These are phyloP conservation scores for Eulemur albifrons DNA, from an alignment of 2,797 vertebrate genomes.

Conservation along the genomic window DNA sequence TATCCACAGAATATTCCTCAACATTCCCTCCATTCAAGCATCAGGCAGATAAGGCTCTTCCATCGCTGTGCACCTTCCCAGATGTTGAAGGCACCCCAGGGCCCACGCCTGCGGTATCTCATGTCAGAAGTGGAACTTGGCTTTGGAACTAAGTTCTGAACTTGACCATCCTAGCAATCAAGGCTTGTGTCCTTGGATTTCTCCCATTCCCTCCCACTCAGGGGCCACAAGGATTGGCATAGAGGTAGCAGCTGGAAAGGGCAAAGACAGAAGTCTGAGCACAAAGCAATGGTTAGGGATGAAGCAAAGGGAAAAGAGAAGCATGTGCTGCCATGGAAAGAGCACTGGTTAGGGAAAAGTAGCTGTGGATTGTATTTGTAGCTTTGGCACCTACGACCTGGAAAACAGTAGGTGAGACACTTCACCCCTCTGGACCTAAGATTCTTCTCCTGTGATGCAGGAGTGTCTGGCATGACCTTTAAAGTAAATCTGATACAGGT, in stretches of 20 bases:
- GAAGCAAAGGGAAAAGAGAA: not conserved
- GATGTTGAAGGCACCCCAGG: not conserved
- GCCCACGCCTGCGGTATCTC: not conserved
- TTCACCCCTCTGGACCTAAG: not conserved
- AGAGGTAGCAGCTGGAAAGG: not conserved
- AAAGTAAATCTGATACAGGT: not conserved
- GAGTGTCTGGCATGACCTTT: not conserved
- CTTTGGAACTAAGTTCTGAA: not conserved
- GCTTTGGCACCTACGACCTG: not conserved
- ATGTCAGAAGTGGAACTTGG: not conserved
- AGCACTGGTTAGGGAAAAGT: not conserved
- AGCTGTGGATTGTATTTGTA: not conserved
- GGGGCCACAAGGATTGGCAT: not conserved
- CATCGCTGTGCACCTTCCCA: not conserved
- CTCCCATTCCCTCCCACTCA: not conserved
- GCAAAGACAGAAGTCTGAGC: not conserved
- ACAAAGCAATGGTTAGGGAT: not conserved
- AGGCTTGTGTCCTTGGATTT: not conserved
- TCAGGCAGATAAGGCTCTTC: not conserved
- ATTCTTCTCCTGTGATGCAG: not conserved
- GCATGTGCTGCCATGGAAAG: not conserved
- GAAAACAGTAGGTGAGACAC: not conserved
- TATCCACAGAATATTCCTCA: not conserved
- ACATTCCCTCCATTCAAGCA: not conserved
- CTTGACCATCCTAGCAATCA: not conserved